These are phyloP conservation scores for Atta colombica DNA, from an alignment of 1,140 invertebrate species.

Conservation along the genomic window DNA sequence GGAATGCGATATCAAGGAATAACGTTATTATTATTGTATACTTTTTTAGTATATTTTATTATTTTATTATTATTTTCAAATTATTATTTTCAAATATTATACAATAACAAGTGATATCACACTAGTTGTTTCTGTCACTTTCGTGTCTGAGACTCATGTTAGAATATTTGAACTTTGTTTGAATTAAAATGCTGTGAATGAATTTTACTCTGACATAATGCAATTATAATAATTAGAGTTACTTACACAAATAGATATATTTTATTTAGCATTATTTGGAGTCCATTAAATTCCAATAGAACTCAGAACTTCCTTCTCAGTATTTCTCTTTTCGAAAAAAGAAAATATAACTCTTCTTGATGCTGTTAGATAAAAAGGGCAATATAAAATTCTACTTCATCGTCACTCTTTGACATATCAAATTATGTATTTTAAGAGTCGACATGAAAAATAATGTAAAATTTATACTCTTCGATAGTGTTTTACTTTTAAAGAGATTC, in stretches of 20 bases:
- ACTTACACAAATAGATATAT: background rate
- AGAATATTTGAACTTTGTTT: conserved; percentile 5
- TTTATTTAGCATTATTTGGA: background rate
- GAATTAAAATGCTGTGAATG: background rate
- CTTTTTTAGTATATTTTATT: too few relatives aligned
- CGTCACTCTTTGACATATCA: background rate
- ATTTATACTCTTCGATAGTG: background rate
- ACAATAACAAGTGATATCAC: too few relatives aligned
- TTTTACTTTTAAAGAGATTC: background rate
- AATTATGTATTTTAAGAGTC: background rate
- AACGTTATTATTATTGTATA: too few relatives aligned
- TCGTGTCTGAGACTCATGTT: background rate
- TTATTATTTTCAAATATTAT: too few relatives aligned
- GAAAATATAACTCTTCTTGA: background rate
- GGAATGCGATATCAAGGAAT: too few relatives aligned
- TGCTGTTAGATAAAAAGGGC: background rate
- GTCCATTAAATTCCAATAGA: background rate
- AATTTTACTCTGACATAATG: background rate
- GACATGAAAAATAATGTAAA: background rate
- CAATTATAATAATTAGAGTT: background rate
- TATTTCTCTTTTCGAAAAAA: background rate
- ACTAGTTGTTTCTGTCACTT: background rate
- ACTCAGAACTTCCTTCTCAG: background rate
- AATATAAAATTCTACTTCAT: background rate
- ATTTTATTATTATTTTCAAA: too few relatives aligned